Conservation (phyloP, 2,888 invertebrate genomes). For the Syrista parreyssii region DNA sequence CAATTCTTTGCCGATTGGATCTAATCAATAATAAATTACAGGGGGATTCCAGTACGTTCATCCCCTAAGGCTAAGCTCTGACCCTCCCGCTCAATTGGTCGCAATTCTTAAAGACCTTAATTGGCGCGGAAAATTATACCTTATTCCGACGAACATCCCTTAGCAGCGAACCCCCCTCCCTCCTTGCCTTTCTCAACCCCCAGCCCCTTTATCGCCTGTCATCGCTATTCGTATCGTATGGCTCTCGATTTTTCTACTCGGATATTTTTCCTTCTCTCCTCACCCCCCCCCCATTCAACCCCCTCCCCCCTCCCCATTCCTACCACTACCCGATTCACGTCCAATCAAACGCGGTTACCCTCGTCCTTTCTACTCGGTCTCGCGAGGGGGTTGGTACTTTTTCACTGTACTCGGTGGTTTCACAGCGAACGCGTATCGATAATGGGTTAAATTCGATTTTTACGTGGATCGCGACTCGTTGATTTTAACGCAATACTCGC, state of each 20-base stretch:
- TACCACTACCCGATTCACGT: neutral
- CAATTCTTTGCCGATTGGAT: constrained; percentile 56
- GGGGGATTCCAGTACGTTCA: constrained; percentile 55
- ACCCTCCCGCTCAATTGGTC: constrained; percentile 66
- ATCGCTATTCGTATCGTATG: constrained; percentile 17
- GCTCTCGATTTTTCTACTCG: constrained; percentile 29
- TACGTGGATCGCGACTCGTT: neutral
- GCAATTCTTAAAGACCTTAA: constrained; percentile 67
- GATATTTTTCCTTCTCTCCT: constrained; percentile 31
- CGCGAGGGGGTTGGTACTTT: neutral
- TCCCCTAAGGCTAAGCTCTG: constrained; percentile 60
- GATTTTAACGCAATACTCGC: neutral
- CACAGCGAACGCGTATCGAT: neutral
- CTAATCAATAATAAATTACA: constrained; percentile 66
- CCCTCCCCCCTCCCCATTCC: neutral
- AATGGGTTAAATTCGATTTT: neutral
- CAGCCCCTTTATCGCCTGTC: neutral
- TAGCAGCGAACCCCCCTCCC: neutral
- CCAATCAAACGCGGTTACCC: constrained; percentile 7
- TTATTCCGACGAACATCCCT: constrained; percentile 50
- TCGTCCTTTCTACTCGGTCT: neutral
- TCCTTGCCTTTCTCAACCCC: constrained; percentile 28
- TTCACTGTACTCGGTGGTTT: neutral
- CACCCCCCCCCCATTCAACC: too few species aligned
- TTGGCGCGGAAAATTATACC: constrained; percentile 67